These are phyloP conservation scores for Naja naja DNA, from an alignment of 2,113 vertebrate genomes.

Conservation along the genomic window DNA sequence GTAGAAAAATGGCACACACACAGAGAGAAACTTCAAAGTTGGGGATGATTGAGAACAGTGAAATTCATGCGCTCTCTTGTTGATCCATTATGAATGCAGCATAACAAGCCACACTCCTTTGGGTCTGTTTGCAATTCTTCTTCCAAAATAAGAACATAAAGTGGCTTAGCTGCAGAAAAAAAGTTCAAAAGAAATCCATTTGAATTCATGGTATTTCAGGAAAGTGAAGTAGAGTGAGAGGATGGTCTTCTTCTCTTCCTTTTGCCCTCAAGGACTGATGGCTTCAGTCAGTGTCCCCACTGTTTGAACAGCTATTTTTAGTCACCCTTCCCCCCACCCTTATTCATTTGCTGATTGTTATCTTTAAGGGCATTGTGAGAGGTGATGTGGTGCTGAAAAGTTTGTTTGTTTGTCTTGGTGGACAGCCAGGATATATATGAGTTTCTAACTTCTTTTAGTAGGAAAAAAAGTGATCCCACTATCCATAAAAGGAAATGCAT, in stretches of 20 bases:
- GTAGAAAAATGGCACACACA: not conserved
- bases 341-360: slow-evolving; percentile 62
- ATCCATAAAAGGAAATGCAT: slow-evolving; percentile 40
- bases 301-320: slow-evolving; percentile 59
- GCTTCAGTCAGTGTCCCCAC: slow-evolving; percentile 44
- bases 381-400: slow-evolving; percentile 50
- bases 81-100: not conserved
- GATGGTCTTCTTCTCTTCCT: slow-evolving; percentile 49
- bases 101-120: not conserved
- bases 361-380: slow-evolving; percentile 66
- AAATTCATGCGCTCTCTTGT: not conserved
- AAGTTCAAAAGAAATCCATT: slow-evolving; percentile 32
- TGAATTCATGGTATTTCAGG: slow-evolving; percentile 31
- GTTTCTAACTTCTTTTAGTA: slow-evolving; percentile 37
- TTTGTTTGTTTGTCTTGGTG: slow-evolving; percentile 64
- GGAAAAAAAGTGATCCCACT: slow-evolving; percentile 32
- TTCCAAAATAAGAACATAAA: not conserved
- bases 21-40: not conserved
- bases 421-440: slow-evolving; percentile 62
- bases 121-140: not conserved
- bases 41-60: not conserved
- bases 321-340: slow-evolving; percentile 44
- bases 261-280: slow-evolving; percentile 47
- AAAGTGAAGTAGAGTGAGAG: slow-evolving; percentile 33
- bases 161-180: not conserved